A percentile compares a stretch with the other conserved stretches of the same genome.
Evolutionary conservation across 2,888 invertebrate genomes (phyloP).

Genomic region (Xanthia togata): DNA sequence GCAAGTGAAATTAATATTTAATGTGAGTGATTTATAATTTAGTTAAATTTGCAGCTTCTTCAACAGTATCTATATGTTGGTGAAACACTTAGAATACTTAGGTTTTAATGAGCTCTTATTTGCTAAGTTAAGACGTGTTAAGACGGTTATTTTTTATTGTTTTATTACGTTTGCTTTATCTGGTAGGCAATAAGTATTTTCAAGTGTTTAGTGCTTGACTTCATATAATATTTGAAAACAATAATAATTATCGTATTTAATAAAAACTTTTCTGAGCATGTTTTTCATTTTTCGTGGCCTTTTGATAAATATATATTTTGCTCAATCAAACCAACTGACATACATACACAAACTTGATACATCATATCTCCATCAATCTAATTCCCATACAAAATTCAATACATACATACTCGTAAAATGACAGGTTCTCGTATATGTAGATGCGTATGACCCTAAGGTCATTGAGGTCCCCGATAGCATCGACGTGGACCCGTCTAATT

Average conservation of each 20-base stretch:
- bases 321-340: background rate
- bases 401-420: constrained; percentile 52
- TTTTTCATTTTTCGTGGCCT: background rate
- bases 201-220: background rate
- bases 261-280: background rate
- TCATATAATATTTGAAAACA: too few relatives aligned
- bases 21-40: background rate
- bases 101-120: background rate
- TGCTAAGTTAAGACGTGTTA: too few relatives aligned
- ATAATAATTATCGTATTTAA: background rate
- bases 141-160: too few relatives aligned
- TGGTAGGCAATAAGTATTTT: background rate
- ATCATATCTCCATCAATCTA: constrained; percentile 59
- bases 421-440: constrained; percentile 62
- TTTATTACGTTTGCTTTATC: background rate
- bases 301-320: background rate
- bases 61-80: background rate
- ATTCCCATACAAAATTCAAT: constrained; percentile 58
- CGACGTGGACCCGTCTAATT: constrained; percentile 80
- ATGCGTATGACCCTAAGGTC: constrained; percentile 62
- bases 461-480: constrained; percentile 75
- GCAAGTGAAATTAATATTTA: background rate
- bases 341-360: background rate
- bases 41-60: constrained; percentile 9
- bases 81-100: background rate